Evolutionary conservation across 1,140 invertebrate genomes (phyloP), one percentile per base, ranked within the genome.

Genomic region (Cherax destructor): DNA sequence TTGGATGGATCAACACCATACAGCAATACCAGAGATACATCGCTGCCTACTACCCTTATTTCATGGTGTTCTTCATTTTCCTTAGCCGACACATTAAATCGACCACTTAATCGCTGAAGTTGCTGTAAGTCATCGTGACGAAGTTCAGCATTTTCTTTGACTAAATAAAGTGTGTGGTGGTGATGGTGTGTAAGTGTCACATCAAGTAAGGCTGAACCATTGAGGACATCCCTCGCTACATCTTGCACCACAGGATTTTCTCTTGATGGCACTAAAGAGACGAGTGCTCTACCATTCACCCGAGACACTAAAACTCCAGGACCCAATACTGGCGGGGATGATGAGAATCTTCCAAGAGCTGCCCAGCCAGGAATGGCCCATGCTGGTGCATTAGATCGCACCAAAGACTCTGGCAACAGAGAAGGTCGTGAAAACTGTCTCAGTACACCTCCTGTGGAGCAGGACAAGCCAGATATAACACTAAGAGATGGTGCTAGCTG

Each of bases 151-250:
- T 98, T 98, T 93, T 98, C 97, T 94, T 99, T 99, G 1, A 99
- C 97, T 94, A 99, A 99, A 94, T 99, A 99, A 95, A 99, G 98
- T 0, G 98, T 97, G 93, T 99, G 98, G 93, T 95, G 98, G 96
- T 94, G 97, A 93, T 98, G 97, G 69, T 98, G 98, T 92, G 97
- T 98, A 93, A 98, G 98, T 94, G 98, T 97, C 0, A 99, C 95
- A 91, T 98, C 97, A n/a, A 99, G 94, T 95, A 99, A 97, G 94
- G 97, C 97, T 0, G 98, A 98, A 93, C 97, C 97, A 94, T 99
- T 99, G 93, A 99, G 97, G 10, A 99, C 97, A 0, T 98, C 98
- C 0, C 97, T 98, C 0, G 99, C 97, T 0, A 99, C 97, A 94
- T 98, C 98, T 94, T 98, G 97, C 0, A 98, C 97, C 2, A 98